Evolutionary conservation across 2,113 vertebrate genomes (phyloP), one percentile per base, ranked within the genome.

Genomic region (Porphyrio hochstetteri): DNA sequence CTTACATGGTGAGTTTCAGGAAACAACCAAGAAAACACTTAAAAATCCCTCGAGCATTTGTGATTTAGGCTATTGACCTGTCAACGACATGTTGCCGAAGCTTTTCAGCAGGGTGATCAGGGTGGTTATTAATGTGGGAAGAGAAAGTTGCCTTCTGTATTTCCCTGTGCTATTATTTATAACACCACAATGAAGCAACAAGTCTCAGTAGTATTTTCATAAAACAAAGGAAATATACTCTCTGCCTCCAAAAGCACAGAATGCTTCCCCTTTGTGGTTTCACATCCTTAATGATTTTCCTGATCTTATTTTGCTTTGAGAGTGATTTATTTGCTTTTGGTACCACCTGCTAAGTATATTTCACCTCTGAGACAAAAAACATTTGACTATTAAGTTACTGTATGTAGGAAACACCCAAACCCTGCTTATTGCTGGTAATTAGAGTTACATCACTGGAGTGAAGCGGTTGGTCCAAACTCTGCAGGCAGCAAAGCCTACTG

Each of bases 351-450:
- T 59, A 52, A 1, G 0, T 78, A 1, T 77, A 44, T 78, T 94
- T 91, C 67, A 67, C 64, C 56, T 78, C 64, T 23, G 81, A 92
- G 64, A 92, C 84, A 93, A 96, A 95, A 75, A 94, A 69, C 42
- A 83, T 52, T 63, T 75, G 72, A 95, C 84, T 94, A 89, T 16
- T 87, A 92, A 84, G 70, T 57, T 69, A 92, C 80, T 91, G 36
- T n/a, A 57, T 44, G 48, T n/a, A 82, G 84, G 77, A 82, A 94
- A 92, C 74, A 95, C 78, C 89, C 87, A 70, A 91, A 56, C 61
- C 36, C 78, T 94, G 80, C 82, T 80, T 80, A 57, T 36, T 82
- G 44, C 57, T 69, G 33, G 11, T 52, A 76, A 92, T 94, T 64
- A 92, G 13, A 86, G 65, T 16, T 86, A 82, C 0, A 0, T 92